Conservation (phyloP, 2,888 invertebrate genomes). For the Trichopoda pennipes region DNA sequence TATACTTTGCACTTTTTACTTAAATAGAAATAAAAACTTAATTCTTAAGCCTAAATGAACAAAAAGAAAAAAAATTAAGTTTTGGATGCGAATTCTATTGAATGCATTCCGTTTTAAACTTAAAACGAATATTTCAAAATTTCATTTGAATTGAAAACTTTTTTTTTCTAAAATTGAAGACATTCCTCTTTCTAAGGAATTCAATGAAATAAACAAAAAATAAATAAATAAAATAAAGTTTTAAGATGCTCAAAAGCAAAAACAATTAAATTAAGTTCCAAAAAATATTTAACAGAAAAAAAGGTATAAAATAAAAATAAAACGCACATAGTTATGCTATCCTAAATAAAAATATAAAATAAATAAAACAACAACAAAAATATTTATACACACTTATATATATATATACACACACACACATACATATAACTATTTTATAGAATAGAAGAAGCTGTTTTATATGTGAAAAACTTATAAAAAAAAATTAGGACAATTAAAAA, state of each 20-base stretch:
- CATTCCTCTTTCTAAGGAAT: conserved; percentile 18
- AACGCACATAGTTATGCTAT: conserved; percentile 69
- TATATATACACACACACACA: conserved; percentile 45
- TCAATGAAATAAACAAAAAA: conserved; percentile 34
- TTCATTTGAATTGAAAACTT: no score
- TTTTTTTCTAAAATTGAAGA: conserved; percentile 4
- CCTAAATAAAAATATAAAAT: conserved; percentile 43
- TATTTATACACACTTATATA: conserved; percentile 47
- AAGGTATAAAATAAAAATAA: conserved; percentile 37
- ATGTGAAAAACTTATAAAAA: conserved; percentile 48
- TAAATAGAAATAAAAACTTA: background rate
- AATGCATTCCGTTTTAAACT: conserved; percentile 20
- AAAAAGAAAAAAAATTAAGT: conserved; percentile 3
- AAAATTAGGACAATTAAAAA: conserved; percentile 46
- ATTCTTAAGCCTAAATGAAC: background rate
- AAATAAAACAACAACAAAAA: background rate
- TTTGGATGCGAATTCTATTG: conserved; percentile 16
- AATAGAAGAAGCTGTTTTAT: conserved; percentile 62
- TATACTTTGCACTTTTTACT: conserved; percentile 67
- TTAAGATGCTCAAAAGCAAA: conserved; percentile 28
- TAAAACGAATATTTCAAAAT: background rate
- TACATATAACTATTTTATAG: conserved; percentile 56
- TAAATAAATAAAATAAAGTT: conserved; percentile 18
- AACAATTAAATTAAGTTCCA: conserved; percentile 8
- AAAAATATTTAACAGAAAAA: conserved; percentile 4